A percentile compares a stretch with the other conserved stretches of the same genome.
Evolutionary conservation across 2,888 invertebrate genomes (phyloP).

Genomic region (Chironomus tentans): DNA sequence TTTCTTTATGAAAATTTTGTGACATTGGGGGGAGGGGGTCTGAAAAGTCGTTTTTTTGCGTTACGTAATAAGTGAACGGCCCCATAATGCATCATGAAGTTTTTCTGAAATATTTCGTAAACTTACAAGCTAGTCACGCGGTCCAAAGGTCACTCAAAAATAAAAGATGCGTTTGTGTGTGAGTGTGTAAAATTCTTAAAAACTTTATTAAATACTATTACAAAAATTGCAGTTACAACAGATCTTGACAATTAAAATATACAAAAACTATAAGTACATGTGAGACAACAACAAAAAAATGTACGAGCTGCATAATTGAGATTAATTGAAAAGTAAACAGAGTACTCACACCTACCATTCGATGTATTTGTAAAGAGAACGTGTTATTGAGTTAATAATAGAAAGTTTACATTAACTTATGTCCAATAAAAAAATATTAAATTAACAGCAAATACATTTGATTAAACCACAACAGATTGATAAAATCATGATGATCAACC

Average conservation of each 20-base stretch:
- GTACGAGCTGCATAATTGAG: not conserved
- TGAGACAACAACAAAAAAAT: not conserved
- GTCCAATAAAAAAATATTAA: not conserved
- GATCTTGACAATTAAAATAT: not conserved
- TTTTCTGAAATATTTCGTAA: not conserved
- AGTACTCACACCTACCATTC: not conserved
- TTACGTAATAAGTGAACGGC: too few species aligned
- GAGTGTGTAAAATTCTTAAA: not conserved
- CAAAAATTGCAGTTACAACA: not conserved
- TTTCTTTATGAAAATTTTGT: too few species aligned
- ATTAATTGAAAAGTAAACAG: too few species aligned
- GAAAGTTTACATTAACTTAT: not conserved
- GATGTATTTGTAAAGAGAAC: not conserved
- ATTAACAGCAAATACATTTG: not conserved
- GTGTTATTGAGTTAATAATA: not conserved
- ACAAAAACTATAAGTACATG: not conserved
- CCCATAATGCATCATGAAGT: too few species aligned
- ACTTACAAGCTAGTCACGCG: not conserved
- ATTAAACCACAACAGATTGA: not conserved
- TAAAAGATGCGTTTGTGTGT: too few species aligned
- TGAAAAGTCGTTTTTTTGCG: too few species aligned
- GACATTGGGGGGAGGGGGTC: too few species aligned
- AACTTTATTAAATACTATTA: not conserved
- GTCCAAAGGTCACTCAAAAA: not conserved
- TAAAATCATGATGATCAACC: not conserved